Conservation (phyloP, 2,113 vertebrate genomes). For the Candoia aspera region DNA sequence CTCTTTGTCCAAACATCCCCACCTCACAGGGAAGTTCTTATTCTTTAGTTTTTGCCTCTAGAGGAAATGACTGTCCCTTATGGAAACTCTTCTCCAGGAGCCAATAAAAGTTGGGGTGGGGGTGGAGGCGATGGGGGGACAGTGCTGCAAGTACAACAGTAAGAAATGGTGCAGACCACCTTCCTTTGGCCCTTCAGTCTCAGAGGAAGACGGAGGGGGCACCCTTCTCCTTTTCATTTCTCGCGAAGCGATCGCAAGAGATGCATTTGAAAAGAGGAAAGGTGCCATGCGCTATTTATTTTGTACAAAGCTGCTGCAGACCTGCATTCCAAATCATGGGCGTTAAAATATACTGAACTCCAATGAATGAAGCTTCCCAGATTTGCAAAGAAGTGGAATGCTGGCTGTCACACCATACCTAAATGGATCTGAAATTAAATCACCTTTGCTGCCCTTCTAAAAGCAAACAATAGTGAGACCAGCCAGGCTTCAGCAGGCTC, state of each 20-base stretch:
- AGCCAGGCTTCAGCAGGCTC: background rate
- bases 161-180: background rate
- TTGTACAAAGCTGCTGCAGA: background rate
- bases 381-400: background rate
- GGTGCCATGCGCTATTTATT: background rate
- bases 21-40: background rate
- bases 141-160: background rate
- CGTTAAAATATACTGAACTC: background rate
- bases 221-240: too few relatives aligned
- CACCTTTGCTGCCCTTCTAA: background rate
- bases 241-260: background rate
- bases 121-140: background rate
- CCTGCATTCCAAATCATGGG: background rate
- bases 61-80: background rate
- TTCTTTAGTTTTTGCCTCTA: background rate
- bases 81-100: background rate
- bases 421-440: background rate
- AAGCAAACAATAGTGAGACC: background rate
- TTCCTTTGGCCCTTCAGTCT: background rate
- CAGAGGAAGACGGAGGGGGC: background rate
- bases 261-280: background rate
- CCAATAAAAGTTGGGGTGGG: background rate
- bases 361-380: background rate
- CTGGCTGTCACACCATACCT: background rate
- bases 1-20: background rate